These are phyloP conservation scores for Mus spretus DNA, from an alignment of 2,797 vertebrate genomes.

Conservation along the genomic window DNA sequence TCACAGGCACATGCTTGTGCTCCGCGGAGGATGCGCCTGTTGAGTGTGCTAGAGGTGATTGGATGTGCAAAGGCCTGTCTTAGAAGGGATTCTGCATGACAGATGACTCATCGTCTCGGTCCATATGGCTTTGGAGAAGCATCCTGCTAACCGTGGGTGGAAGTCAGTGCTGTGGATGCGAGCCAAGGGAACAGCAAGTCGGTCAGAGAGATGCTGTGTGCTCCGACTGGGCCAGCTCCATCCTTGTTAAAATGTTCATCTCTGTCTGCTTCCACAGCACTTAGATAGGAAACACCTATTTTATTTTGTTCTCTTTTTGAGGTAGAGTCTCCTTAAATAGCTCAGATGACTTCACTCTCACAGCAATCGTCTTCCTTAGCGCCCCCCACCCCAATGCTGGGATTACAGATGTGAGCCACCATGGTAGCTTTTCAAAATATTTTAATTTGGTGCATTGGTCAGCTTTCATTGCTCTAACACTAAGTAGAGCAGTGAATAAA, in stretches of 20 bases:
- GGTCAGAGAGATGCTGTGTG: background rate
- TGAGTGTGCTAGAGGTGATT: slow-evolving; percentile 34
- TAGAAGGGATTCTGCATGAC: slow-evolving; percentile 54
- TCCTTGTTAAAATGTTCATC: background rate
- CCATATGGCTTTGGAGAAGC: slow-evolving; percentile 62
- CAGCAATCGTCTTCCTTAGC: background rate
- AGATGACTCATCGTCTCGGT: slow-evolving; percentile 61
- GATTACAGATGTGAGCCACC: background rate
- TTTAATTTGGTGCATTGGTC: background rate
- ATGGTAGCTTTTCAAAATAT: background rate
- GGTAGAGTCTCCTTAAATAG: background rate
- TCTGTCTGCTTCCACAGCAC: background rate
- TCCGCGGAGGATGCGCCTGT: background rate
- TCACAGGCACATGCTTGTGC: background rate
- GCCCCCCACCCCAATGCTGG: background rate
- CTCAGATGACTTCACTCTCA: background rate
- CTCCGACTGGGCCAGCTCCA: background rate
- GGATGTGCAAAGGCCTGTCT: slow-evolving; percentile 29
- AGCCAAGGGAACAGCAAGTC: slow-evolving; percentile 41
- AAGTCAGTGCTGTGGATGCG: background rate
- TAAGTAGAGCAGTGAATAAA: too few relatives aligned
- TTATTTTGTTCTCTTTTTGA: background rate
- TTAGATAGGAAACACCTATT: background rate
- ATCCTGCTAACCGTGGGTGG: slow-evolving; percentile 59
- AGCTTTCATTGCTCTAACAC: background rate